Conservation (phyloP, 2,113 vertebrate genomes). For the Mormoops blainvillei region DNA sequence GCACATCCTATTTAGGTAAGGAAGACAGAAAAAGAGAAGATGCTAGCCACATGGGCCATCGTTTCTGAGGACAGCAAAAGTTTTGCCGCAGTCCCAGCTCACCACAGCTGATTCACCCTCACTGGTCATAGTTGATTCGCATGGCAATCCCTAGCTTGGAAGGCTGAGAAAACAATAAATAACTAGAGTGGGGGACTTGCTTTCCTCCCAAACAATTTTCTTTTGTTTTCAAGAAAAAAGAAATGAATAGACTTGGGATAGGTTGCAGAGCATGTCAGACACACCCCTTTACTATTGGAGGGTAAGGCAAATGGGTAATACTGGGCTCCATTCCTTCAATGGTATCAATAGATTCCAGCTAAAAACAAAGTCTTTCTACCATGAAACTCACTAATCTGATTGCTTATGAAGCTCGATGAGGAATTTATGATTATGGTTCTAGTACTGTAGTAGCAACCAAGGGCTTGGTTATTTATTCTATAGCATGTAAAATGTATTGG, state of each 20-base stretch:
- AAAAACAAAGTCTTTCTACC: background rate
- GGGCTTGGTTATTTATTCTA: background rate
- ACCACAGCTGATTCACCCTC: background rate
- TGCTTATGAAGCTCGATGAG: background rate
- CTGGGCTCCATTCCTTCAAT: background rate
- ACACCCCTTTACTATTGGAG: background rate
- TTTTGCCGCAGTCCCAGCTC: too few relatives aligned
- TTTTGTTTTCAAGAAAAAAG: background rate
- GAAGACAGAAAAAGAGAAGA: background rate
- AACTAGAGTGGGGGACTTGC: background rate
- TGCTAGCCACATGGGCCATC: background rate
- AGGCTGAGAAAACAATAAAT: background rate
- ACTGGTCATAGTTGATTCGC: background rate
- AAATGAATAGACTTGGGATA: background rate
- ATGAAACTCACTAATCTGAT: background rate
- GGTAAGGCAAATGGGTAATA: background rate
- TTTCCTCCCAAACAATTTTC: background rate
- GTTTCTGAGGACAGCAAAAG: background rate
- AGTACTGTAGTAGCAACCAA: background rate
- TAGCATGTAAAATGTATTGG: background rate
- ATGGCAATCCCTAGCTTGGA: background rate
- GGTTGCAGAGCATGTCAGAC: background rate
- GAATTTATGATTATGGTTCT: background rate
- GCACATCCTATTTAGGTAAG: background rate
- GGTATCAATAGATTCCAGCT: background rate